A percentile compares a stretch with the other conserved stretches of the same genome.
These are phyloP conservation scores for Serranus cabrilla DNA, from an alignment of 2,797 vertebrate genomes.

Conservation along the genomic window DNA sequence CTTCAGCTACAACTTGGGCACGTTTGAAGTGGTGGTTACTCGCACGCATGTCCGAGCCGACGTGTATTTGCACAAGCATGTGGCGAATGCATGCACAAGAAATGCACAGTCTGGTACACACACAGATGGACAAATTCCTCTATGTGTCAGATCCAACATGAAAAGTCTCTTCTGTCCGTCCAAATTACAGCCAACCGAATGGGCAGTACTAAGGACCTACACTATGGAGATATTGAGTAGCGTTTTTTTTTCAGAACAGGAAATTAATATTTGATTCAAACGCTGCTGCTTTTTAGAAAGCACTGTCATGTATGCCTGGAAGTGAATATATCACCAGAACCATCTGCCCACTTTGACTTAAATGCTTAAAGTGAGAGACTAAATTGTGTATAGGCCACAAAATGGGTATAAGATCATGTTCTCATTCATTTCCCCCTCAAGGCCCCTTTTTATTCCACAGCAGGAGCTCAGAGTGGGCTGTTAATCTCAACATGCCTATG, in stretches of 20 bases:
- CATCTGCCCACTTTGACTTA: constrained; percentile 57
- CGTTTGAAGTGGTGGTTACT: constrained; percentile 42
- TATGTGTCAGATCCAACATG: constrained; percentile 22
- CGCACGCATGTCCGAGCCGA: constrained; percentile 19
- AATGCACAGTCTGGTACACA: background rate
- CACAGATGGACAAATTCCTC: background rate
- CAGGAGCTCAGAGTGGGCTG: background rate
- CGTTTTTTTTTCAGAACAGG: constrained; percentile 36
- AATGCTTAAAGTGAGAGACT: constrained; percentile 54
- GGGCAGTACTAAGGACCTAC: constrained; percentile 18
- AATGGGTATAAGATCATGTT: constrained; percentile 38
- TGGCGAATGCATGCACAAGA: constrained; percentile 18
- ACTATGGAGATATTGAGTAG: constrained; percentile 19
- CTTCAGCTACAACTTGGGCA: constrained; percentile 28
- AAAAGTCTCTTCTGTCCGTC: constrained; percentile 9
- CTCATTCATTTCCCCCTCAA: constrained; percentile 29
- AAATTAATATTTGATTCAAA: constrained; percentile 68
- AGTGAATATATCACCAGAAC: constrained; percentile 49
- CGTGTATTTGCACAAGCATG: constrained; percentile 36
- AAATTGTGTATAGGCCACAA: constrained; percentile 35
- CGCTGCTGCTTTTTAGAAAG: constrained; percentile 49
- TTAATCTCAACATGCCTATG: constrained; percentile 37
- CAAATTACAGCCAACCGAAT: constrained; percentile 37
- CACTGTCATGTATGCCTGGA: constrained; percentile 37
- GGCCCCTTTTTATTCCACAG: constrained; percentile 14